phyloP scores from a whole-genome alignment of 2,888 invertebrate species.

The Cephus sareptanus region DNA sequence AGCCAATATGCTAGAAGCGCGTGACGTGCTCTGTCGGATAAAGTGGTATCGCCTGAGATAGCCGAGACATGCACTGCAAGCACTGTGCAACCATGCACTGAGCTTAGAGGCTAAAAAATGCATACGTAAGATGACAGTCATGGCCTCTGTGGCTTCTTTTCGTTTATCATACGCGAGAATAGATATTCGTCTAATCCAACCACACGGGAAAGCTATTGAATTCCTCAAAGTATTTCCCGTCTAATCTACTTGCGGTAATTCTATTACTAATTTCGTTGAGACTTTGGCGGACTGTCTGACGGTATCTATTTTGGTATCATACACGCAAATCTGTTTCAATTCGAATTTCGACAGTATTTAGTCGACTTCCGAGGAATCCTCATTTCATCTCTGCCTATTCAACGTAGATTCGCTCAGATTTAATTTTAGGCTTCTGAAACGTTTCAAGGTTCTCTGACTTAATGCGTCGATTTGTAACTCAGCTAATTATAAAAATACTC shows the following conservation, averaged over 20 bases:
- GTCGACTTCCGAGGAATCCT: not conserved
- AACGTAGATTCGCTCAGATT: not conserved
- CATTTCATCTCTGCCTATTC: not conserved
- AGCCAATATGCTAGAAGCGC: not conserved
- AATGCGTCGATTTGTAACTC: not conserved
- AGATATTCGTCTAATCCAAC: not conserved
- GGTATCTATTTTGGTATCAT: not conserved
- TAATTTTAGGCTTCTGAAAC: not conserved
- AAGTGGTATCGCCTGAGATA: slow-evolving; percentile 2
- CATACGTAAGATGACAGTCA: not conserved
- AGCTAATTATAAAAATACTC: not conserved
- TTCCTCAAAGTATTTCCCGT: not conserved
- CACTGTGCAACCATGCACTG: not conserved
- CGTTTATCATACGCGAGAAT: not conserved
- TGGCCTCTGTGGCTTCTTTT: not conserved
- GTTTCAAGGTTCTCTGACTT: not conserved
- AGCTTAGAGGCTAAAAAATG: not conserved
- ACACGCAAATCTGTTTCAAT: not conserved
- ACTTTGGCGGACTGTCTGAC: not conserved
- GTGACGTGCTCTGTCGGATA: slow-evolving; percentile 3
- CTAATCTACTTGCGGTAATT: not conserved
- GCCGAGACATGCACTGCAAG: not conserved
- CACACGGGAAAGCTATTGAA: not conserved
- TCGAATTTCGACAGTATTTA: not conserved
- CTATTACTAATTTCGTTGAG: not conserved